Evolutionary conservation across 2,888 invertebrate species (phyloP), one percentile per base, ranked within the genome.

Genomic region (Hedya salicella): DNA sequence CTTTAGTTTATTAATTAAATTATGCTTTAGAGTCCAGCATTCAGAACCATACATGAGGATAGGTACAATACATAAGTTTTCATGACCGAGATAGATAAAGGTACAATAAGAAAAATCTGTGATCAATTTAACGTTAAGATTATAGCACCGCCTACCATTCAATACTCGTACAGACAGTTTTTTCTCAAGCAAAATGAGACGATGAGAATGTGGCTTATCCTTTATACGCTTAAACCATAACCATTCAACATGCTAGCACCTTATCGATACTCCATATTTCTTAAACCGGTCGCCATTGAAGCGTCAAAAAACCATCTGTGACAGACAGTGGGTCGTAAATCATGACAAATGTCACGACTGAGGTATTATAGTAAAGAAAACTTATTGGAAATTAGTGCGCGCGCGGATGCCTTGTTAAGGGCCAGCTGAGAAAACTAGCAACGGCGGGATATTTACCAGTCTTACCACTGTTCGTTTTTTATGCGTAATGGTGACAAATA

Each of bases 271-370:
- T 30, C 17, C 36, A 36, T 46, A 57, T 46, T 57, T 46, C 30
- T 36, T 16, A 32, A 19, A 57, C 46, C 44, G n/a, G 25, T 56
- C 13, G 16, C 30, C 42, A 44, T 30, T 44, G 42, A 56, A 14
- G 6, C 56, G 42, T 56, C 30, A 17, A 30, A 56, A 25, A 56
- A 30, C 4, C 8, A 40, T 60, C 40, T 60, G 39, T 60, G 60
- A 40, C 49, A 60, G 21, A 54, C 25, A 36, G 39, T 60, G 60
- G 32, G n/a, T 11, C 49, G 19, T 63, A 63, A 57, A 63, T 56
- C 56, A 49, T 56, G 42, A 49, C 48, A 53, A 39, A 30, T 53
- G 62, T 62, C 50, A 62, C 17, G 42, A 46, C 14, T 39, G 17
- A 25, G n/a, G 44, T 16, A 16, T 36, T 46, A 49, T 40, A 40